Evolutionary conservation across 2,113 vertebrate species (phyloP), one percentile per base, ranked within the genome.

Genomic region (Pseudopipra pipra): DNA sequence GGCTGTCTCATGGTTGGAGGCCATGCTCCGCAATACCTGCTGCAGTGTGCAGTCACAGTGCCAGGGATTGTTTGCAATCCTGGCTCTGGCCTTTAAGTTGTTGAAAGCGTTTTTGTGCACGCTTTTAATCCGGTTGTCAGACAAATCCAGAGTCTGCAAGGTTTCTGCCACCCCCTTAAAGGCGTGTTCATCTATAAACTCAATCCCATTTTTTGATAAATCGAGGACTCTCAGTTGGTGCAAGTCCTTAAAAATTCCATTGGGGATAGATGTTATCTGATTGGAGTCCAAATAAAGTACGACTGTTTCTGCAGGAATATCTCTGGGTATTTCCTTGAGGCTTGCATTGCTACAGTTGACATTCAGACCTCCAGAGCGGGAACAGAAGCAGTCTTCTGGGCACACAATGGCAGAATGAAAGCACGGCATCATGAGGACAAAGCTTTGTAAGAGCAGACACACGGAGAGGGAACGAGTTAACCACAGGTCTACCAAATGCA

Each of bases 401-500:
- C 99, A 99, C 99, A 99, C 99, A 98, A 99, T 99, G 98, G 99
- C 99, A 89, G 99, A 99, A 96, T 99, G 99, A 98, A 99, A 99
- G 98, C 99, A 99, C 98, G 99, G 98, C 97, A 99, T 99, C 99
- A 99, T 99, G 96, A 99, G 99, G 96, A 99, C 99, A 98, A 99
- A 99, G 97, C 99, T 99, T 97, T 99, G 99, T 94, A 99, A 98
- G 96, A 99, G 99, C 97, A 99, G 98, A 98, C 99, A 99, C 99
- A 99, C 99, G 99, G 99, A 99, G 98, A 99, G 98, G 97, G 99
- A 99, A 92, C 98, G 99, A 75, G 99, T 99, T 97, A 99, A 98
- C 99, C 99, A 99, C 98, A 99, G 98, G 99, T 99, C 99, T 98
- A 99, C 98, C 98, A 99, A 98, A 99, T 99, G 98, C 99, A 99